These are phyloP conservation scores for Crenichthys baileyi DNA, from an alignment of 2,797 vertebrate species.

Conservation along the genomic window DNA sequence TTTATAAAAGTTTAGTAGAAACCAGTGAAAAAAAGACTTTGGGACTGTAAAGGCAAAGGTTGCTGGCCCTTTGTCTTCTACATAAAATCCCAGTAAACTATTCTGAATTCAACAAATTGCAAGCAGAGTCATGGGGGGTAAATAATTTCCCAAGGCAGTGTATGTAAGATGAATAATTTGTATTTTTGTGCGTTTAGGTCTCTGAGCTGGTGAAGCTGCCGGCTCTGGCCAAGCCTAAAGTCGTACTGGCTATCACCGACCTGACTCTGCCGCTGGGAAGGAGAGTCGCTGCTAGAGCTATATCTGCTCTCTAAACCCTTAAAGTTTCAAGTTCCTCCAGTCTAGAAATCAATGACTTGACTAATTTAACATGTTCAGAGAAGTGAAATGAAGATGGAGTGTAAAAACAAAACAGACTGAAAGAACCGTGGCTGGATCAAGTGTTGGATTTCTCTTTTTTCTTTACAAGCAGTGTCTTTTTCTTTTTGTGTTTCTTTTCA, in stretches of 20 bases:
- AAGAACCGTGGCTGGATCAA: not conserved
- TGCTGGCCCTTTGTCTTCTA: too few species aligned
- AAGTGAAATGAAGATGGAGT: not conserved
- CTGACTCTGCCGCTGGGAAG: conserved; percentile 93
- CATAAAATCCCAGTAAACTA: too few species aligned
- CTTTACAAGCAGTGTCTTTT: not conserved
- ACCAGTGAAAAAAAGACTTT: too few species aligned
- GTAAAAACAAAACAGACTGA: not conserved
- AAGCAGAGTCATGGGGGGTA: not conserved
- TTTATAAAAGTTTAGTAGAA: too few species aligned
- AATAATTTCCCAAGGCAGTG: not conserved
- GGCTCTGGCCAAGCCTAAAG: conserved; percentile 92
- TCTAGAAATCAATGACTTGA: not conserved
- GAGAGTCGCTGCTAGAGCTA: conserved; percentile 95
- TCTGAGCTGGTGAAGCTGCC: conserved; percentile 96
- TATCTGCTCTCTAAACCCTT: conserved; percentile 84
- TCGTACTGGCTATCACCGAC: conserved; percentile 94
- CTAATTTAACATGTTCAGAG: not conserved
- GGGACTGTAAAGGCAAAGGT: too few species aligned
- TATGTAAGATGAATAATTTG: not conserved
- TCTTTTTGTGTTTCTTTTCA: not conserved
- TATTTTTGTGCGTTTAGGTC: conserved; percentile 79
- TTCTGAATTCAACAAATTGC: not conserved
- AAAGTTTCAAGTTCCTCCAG: not conserved
- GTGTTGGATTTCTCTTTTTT: not conserved